Evolutionary conservation across 2,888 invertebrate species (phyloP), one percentile per base, ranked within the genome.

Genomic region (Brassicogethes aeneus): DNA sequence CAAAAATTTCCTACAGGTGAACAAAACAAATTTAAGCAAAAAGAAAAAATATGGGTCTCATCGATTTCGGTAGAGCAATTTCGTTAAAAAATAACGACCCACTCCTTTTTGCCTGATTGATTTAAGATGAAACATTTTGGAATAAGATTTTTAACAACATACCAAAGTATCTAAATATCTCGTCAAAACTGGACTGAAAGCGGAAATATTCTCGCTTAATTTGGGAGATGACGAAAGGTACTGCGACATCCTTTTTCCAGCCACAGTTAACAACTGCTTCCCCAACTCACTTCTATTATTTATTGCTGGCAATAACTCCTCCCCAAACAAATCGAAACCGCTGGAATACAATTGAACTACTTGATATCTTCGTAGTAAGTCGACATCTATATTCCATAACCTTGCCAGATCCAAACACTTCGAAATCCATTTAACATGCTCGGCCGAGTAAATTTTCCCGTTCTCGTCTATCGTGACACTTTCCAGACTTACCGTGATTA

Each of bases 231-330:
- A 76, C 52, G 70, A 76, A 53, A 80, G 73, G 50, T 74, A 78
- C 34, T 80, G 74, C 62, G 80, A 79, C 44, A 94, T 67, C 48
- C 94, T 75, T 60, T 85, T 82, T 3, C 86, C 89, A n/a, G 85
- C 86, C 40, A 94, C 78, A 16, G 82, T 77, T 16, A 93, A 66
- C 43, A 95, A 70, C 47, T 84, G 77, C 1, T 76, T 71, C 7
- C 88, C 80, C 77, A 93, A 45, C 33, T 74, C 68, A 53, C 79
- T 78, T n/a, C 78, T 76, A 45, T 87, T 82, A 41, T 74, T 76
- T 3, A 91, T 76, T 14, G 79, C 70, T 10, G 75, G 66, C 17
- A 87, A 68, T 37, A 84, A 70, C 70, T 82, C 71, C 51, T 73
- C 73, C 2, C 77, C 80, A 35, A 79, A 61, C 2, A 62, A 57